phyloP scores from a whole-genome alignment of 2,113 vertebrate species.

The Girardinichthys multiradiatus region DNA sequence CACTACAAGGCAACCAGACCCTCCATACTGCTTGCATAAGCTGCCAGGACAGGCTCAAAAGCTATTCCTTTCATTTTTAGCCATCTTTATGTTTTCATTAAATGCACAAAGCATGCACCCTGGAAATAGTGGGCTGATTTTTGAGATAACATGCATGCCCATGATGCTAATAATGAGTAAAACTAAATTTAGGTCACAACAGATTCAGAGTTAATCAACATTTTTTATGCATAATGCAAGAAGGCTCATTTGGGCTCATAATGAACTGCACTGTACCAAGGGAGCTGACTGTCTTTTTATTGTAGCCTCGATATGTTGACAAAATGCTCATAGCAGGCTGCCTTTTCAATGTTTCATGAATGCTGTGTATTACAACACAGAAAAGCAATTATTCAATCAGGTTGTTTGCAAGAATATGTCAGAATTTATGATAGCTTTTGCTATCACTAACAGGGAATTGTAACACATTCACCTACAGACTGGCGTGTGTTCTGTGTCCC shows the following conservation, averaged over 20 bases:
- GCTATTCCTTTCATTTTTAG: neutral
- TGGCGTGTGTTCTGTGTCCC: slow-evolving; percentile 63
- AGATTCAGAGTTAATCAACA: slow-evolving; percentile 38
- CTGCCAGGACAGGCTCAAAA: neutral
- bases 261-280: slow-evolving; percentile 40
- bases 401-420: slow-evolving; percentile 49
- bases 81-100: neutral
- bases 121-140: neutral
- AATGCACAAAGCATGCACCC: neutral
- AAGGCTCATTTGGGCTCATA: slow-evolving; percentile 21
- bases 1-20: neutral
- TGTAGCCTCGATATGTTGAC: slow-evolving; percentile 67
- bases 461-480: slow-evolving; percentile 55
- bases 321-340: slow-evolving; percentile 56
- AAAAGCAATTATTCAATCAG: slow-evolving; percentile 43
- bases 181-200: slow-evolving; percentile 35
- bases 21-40: neutral
- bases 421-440: slow-evolving; percentile 45
- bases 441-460: slow-evolving; percentile 38
- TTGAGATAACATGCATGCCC: slow-evolving; percentile 25
- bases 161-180: slow-evolving; percentile 23
- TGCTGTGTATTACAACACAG: slow-evolving; percentile 30
- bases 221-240: slow-evolving; percentile 34
- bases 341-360: slow-evolving; percentile 60
- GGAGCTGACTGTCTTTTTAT: slow-evolving; percentile 45